phyloP scores from a whole-genome alignment of 1,140 invertebrate species.

The Phocides pigmalion region DNA sequence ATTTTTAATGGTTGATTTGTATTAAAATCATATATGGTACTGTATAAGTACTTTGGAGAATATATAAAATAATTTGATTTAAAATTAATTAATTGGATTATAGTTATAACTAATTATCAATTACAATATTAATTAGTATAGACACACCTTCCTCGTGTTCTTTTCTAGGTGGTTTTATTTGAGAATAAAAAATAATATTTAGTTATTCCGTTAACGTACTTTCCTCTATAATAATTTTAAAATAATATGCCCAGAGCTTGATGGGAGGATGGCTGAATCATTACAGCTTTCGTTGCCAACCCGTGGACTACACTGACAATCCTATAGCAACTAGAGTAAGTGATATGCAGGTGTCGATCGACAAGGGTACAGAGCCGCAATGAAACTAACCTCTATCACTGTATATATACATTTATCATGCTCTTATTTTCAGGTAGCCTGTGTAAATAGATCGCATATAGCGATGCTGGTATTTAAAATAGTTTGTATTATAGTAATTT shows the following conservation, averaged over 20 bases:
- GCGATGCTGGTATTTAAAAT: constrained; percentile 37
- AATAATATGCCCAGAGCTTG: constrained; percentile 82
- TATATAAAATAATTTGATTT: too few relatives aligned
- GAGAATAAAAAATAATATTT: background rate
- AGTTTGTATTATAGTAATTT: constrained; percentile 15
- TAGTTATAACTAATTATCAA: too few relatives aligned
- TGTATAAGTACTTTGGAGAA: too few relatives aligned
- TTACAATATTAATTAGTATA: too few relatives aligned
- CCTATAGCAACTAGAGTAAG: constrained; percentile 92
- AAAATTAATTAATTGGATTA: too few relatives aligned
- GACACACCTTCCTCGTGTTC: too few relatives aligned
- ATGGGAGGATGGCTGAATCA: constrained; percentile 88
- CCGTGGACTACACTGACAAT: constrained; percentile 93
- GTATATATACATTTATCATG: constrained; percentile 67
- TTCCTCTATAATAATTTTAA: constrained; percentile 37
- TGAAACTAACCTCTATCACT: constrained; percentile 56
- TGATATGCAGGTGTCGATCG: constrained; percentile 50
- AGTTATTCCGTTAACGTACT: background rate
- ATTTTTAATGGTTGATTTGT: too few relatives aligned
- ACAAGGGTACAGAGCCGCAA: constrained; percentile 35
- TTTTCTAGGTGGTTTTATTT: too few relatives aligned
- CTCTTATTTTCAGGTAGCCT: constrained; percentile 52
- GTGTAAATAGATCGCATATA: constrained; percentile 54
- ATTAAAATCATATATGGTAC: too few relatives aligned
- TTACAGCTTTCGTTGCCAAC: constrained; percentile 95